These are phyloP conservation scores for Larimichthys crocea DNA, from an alignment of 2,113 vertebrate species.

Conservation along the genomic window DNA sequence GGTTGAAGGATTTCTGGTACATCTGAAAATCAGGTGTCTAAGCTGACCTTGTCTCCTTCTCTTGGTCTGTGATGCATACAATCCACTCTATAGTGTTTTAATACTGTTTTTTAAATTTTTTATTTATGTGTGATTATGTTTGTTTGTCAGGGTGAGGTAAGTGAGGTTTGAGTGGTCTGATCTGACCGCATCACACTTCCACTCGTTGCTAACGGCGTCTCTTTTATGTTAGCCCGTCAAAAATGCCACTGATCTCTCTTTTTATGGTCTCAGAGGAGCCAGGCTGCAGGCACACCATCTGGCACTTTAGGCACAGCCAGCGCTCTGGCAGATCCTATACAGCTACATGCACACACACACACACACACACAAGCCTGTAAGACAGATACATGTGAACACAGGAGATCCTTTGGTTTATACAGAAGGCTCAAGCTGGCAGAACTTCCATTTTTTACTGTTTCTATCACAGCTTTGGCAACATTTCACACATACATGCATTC, in stretches of 20 bases:
- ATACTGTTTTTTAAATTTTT: neutral
- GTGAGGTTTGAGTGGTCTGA: slow-evolving; percentile 27
- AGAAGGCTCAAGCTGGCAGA: slow-evolving; percentile 28
- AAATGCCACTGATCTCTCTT: slow-evolving; percentile 62
- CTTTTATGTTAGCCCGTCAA: slow-evolving; percentile 59
- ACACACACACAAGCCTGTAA: slow-evolving; percentile 24
- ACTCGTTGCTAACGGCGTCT: slow-evolving; percentile 10
- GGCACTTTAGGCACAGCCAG: slow-evolving; percentile 63
- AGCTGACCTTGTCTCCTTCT: neutral
- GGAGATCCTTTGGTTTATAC: slow-evolving; percentile 36
- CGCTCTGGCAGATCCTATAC: slow-evolving; percentile 44
- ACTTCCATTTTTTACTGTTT: slow-evolving; percentile 1
- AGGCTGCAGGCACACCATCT: slow-evolving; percentile 71
- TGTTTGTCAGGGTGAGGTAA: slow-evolving; percentile 24
- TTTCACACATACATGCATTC: slow-evolving; percentile 28
- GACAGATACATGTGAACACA: slow-evolving; percentile 30
- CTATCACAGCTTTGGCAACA: slow-evolving; percentile 21
- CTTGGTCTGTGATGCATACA: neutral
- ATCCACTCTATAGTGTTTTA: neutral
- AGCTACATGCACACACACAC: slow-evolving; percentile 25
- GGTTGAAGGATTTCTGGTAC: slow-evolving; percentile 22
- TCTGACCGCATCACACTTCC: slow-evolving; percentile 30
- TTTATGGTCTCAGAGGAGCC: slow-evolving; percentile 63
- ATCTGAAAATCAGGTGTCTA: slow-evolving; percentile 15
- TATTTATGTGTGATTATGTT: slow-evolving; percentile 16